Conservation (phyloP, 2,797 vertebrate species). For the Cyprinodon diabolis region DNA sequence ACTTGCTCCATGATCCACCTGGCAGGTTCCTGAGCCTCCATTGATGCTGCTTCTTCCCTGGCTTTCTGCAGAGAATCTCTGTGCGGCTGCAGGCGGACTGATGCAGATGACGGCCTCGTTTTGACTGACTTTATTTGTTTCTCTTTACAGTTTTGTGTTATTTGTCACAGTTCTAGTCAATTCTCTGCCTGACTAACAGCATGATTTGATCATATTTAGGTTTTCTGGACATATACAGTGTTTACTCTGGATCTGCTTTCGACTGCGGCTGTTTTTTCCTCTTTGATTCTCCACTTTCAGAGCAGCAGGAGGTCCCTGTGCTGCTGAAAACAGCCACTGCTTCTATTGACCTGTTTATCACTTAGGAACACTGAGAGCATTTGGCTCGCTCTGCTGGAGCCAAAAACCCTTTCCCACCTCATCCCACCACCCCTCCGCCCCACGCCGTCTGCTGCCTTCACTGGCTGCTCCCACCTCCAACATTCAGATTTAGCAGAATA, state of each 20-base stretch:
- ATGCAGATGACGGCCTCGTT: too few species aligned
- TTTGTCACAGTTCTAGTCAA: too few species aligned
- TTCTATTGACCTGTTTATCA: slow-evolving; percentile 93
- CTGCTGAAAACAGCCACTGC: slow-evolving; percentile 73
- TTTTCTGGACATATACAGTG: slow-evolving; percentile 1
- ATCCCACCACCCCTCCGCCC: slow-evolving; percentile 67
- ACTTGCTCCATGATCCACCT: too few species aligned
- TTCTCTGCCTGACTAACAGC: background rate
- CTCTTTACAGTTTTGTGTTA: too few species aligned
- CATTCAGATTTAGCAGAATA: slow-evolving; percentile 79
- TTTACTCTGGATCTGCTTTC: background rate
- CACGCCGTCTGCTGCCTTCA: slow-evolving; percentile 34
- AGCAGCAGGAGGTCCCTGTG: slow-evolving; percentile 46
- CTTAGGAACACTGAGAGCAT: slow-evolving; percentile 85
- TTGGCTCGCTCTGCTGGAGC: slow-evolving; percentile 51
- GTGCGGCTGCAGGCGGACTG: too few species aligned
- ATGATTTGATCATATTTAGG: background rate
- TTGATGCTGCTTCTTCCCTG: too few species aligned
- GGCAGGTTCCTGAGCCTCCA: too few species aligned
- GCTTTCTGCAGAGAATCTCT: too few species aligned
- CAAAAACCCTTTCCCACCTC: slow-evolving; percentile 77
- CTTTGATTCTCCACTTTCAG: slow-evolving; percentile 34
- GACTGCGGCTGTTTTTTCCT: slow-evolving; percentile 18
- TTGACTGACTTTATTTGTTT: too few species aligned
- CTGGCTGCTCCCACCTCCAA: slow-evolving; percentile 73